Evolutionary conservation across 92 coral and sea anemone species (phyloP), one percentile per base, ranked within the genome.

Genomic region (Paramuricea clavata): DNA sequence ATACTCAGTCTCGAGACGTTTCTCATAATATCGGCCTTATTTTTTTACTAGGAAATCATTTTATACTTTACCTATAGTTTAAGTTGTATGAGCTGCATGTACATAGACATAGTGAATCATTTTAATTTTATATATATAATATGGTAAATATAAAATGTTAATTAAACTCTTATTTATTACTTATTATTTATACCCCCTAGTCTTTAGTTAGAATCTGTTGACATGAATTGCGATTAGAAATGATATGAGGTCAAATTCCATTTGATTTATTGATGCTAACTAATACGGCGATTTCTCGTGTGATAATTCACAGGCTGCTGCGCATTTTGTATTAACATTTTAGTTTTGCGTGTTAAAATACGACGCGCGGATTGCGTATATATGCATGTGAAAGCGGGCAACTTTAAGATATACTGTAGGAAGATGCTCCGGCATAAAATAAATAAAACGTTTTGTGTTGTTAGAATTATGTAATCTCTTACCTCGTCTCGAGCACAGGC

Each of bases 401-500:
- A n/a, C n/a, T n/a, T n/a, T n/a, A n/a, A n/a, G n/a, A n/a, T n/a
- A n/a, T n/a, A n/a, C n/a, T 22, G 16, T 22, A 60, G 68, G n/a
- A 69, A 12, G 32, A 28, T 6, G n/a, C 25, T 41, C 44, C 78
- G 57, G 34, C 57, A 19, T 72, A 6, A 39, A 72, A 22, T 44
- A 72, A 44, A 72, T 72, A 17, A n/a, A 2, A 10, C 36, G 4
- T 34, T n/a, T 4, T 8, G 12, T 17, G 4, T 17, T 27, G 12
- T n/a, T 12, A 72, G 36, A 42, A 17, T 39, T 35, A 39, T 22
- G 2, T 72, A 35, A 72, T 33, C 30, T 39, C 23, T 1, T 78
- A 78, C 83, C 83, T 78, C 49, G 32, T 7, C 70, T 9, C 19
- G 84, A 34, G 23, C 84, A 79, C 34, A 16, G 39, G 31, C 84